These are phyloP conservation scores for Malacosoma neustria DNA, from an alignment of 2,888 invertebrate genomes.

Conservation along the genomic window DNA sequence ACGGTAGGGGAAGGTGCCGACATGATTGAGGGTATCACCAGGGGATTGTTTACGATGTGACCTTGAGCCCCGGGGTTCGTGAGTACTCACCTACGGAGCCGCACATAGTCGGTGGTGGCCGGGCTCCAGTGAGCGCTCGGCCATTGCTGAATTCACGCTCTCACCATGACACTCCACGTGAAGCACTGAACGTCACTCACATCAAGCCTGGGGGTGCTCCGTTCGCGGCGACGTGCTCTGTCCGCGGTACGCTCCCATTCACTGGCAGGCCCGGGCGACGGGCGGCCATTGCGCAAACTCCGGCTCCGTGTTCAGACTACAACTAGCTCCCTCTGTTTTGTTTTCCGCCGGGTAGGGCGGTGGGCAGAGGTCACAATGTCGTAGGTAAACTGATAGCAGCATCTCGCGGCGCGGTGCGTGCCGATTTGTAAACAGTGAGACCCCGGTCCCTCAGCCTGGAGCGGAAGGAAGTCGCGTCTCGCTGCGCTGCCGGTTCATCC, in stretches of 20 bases:
- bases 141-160: constrained; percentile 54
- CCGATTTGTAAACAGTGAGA: neutral
- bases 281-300: constrained; percentile 49
- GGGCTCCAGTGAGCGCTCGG: constrained; percentile 54
- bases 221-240: constrained; percentile 32
- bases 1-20: constrained; percentile 1
- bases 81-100: constrained; percentile 51
- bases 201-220: constrained; percentile 25
- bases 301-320: constrained; percentile 43
- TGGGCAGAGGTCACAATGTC: constrained; percentile 66
- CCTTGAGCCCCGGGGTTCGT: constrained; percentile 34
- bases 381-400: constrained; percentile 31
- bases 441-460: neutral
- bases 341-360: constrained; percentile 34
- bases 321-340: constrained; percentile 49
- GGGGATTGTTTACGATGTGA: constrained; percentile 46
- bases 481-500: neutral
- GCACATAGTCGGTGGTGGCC: constrained; percentile 58
- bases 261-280: constrained; percentile 62
- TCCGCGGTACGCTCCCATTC: constrained; percentile 45
- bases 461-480: neutral
- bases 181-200: constrained; percentile 49
- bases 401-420: neutral
- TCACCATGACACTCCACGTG: constrained; percentile 41
- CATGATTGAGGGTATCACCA: constrained; percentile 20